Conservation (phyloP, 2,797 vertebrate species). For the Tenualosa thibaudeaui region DNA sequence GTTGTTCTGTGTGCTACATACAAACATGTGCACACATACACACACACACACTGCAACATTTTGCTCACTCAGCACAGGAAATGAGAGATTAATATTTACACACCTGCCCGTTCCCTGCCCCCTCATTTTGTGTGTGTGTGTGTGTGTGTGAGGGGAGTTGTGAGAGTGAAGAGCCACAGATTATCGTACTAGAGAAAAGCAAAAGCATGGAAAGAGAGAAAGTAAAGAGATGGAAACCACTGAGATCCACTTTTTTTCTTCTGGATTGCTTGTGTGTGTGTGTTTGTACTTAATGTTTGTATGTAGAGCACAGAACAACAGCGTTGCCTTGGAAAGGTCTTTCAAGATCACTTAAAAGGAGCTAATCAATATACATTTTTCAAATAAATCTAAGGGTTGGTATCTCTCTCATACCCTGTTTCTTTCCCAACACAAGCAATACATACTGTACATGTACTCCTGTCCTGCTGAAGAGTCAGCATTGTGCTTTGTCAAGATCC, state of each 20-base stretch:
- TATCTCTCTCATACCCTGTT: neutral
- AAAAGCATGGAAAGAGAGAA: too few relatives aligned
- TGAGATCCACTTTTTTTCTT: too few relatives aligned
- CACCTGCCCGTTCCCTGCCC: slow-evolving; percentile 8
- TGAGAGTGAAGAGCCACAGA: neutral
- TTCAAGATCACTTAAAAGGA: neutral
- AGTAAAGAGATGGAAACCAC: too few relatives aligned
- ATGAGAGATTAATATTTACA: slow-evolving; percentile 26
- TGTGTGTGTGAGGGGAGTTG: neutral
- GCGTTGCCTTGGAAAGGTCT: neutral
- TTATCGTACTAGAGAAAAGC: too few relatives aligned
- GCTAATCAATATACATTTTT: neutral
- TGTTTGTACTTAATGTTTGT: neutral
- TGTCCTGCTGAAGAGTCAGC: neutral
- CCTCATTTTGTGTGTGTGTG: neutral
- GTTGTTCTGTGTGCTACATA: neutral
- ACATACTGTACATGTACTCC: neutral
- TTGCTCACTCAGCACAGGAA: slow-evolving; percentile 12
- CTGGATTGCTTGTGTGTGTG: neutral
- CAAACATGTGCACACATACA: neutral
- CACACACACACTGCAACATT: neutral
- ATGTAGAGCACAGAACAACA: too few relatives aligned
- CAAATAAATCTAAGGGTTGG: neutral
- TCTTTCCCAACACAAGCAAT: neutral
- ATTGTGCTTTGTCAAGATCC: neutral